phyloP scores from a whole-genome alignment of 2,797 vertebrate genomes.

The Ciconia nigra region DNA sequence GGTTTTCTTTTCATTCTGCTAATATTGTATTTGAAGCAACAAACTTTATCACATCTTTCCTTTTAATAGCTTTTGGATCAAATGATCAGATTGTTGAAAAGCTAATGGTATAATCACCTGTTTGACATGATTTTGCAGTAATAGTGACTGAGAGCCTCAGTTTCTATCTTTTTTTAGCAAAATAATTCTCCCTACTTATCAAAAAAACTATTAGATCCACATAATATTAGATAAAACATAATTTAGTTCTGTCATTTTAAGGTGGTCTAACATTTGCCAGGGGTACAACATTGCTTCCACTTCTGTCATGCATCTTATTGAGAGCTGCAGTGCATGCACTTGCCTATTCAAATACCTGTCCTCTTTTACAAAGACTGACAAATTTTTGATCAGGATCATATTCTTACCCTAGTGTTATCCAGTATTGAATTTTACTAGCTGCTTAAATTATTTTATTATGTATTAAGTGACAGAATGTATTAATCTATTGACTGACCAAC shows the following conservation, averaged over 20 bases:
- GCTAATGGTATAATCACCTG: conserved; percentile 63
- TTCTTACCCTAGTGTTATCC: conserved; percentile 48
- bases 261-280: conserved; percentile 75
- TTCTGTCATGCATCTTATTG: conserved; percentile 68
- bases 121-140: conserved; percentile 60
- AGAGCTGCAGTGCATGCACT: conserved; percentile 65
- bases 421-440: conserved; percentile 68
- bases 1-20: neutral
- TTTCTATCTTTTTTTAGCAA: conserved; percentile 41
- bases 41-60: neutral
- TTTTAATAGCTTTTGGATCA: neutral
- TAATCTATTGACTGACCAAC: conserved; percentile 72
- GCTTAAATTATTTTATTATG: conserved; percentile 69
- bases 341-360: conserved; percentile 76
- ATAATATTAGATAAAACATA: neutral
- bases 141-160: conserved; percentile 46
- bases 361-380: conserved; percentile 74
- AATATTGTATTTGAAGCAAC: neutral
- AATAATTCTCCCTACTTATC: conserved; percentile 33
- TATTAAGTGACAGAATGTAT: conserved; percentile 81
- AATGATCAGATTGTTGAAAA: neutral
- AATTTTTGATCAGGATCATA: conserved; percentile 75
- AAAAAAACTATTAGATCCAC: conserved; percentile 29
- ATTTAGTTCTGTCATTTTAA: conserved; percentile 78
- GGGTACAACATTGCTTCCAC: conserved; percentile 22